Percentiles rank a stretch among this genome's conserved stretches.
Evolutionary conservation across 2,113 vertebrate species (phyloP).

Genomic region (Ursus arctos): DNA sequence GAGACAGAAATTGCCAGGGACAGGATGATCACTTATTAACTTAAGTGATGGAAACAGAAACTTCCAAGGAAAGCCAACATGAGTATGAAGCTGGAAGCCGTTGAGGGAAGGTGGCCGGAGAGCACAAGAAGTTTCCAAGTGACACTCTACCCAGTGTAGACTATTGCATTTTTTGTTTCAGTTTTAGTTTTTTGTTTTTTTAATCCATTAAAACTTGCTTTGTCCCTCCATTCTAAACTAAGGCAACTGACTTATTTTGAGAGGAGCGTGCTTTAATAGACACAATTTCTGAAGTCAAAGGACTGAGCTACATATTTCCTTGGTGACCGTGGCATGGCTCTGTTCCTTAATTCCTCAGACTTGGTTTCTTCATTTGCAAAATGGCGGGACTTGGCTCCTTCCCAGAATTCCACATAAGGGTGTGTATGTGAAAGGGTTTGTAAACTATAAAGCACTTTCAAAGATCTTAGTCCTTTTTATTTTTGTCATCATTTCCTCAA

Average conservation of each 20-base stretch:
- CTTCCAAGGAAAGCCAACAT: neutral
- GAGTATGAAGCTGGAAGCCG: no score
- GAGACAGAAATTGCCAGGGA: neutral
- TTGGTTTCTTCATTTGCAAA: neutral
- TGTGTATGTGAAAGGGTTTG: neutral
- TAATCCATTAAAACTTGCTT: neutral
- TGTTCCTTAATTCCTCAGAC: neutral
- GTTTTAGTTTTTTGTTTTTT: neutral
- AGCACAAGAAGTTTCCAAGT: neutral
- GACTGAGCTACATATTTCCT: neutral
- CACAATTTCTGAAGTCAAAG: neutral
- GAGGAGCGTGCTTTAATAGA: neutral
- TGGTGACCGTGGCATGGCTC: fast-evolving
- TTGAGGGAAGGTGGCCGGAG: neutral
- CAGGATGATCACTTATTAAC: neutral
- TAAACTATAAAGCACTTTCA: neutral
- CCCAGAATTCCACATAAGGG: fast-evolving
- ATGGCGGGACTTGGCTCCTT: neutral
- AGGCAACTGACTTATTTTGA: neutral
- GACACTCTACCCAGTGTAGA: fast-evolving
- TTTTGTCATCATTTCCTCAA: neutral
- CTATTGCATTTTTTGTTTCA: neutral
- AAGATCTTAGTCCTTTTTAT: neutral
- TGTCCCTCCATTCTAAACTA: neutral
- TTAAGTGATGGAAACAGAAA: neutral